Evolutionary conservation across 2,888 invertebrate species (phyloP).

Genomic region (Petrophora chlorosata): DNA sequence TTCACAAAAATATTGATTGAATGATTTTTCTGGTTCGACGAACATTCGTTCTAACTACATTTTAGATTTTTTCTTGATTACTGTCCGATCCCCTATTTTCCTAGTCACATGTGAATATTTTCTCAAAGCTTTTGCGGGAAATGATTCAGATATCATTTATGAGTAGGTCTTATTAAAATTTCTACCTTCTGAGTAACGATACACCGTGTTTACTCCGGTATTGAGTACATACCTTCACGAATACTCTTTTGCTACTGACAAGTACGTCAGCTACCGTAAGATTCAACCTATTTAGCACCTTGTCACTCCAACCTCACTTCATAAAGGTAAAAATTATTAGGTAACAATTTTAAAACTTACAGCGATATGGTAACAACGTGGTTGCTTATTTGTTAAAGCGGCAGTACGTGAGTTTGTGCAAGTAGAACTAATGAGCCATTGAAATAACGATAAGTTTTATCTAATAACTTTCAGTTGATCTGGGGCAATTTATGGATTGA

Average conservation of each 20-base stretch:
- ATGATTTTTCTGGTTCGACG: no score
- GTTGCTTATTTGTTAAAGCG: neutral
- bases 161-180: neutral
- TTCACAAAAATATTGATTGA: no score
- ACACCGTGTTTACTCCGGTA: neutral
- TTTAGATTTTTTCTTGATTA: no score
- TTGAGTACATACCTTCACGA: constrained; percentile 11
- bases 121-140: no score
- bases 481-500: constrained; percentile 32
- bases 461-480: constrained; percentile 35
- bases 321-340: neutral
- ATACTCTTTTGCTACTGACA: constrained; percentile 1
- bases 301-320: neutral
- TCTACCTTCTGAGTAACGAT: neutral
- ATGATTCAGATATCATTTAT: no score
- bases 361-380: neutral
- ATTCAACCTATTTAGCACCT: neutral
- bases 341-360: neutral
- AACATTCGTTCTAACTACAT: no score
- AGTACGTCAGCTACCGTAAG: neutral
- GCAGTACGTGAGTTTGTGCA: constrained; percentile 14
- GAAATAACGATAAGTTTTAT: constrained; percentile 29
- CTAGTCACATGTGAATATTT: no score
- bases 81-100: no score
- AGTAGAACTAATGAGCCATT: constrained; percentile 33